phyloP scores from a whole-genome alignment of 1,140 invertebrate genomes.

The Paralvinella palmiformis region DNA sequence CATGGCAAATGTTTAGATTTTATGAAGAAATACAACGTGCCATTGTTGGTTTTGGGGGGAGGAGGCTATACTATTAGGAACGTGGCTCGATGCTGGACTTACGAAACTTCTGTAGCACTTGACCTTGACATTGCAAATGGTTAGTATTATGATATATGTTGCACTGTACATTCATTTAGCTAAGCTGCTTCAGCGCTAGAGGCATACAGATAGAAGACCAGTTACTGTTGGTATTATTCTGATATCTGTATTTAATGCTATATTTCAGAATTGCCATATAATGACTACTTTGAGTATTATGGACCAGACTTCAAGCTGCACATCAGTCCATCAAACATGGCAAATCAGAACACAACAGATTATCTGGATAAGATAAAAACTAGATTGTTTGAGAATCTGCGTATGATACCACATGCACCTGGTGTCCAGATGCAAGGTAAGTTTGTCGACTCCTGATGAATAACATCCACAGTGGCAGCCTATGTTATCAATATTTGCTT shows the following conservation, averaged over 20 bases:
- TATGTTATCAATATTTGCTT: neutral
- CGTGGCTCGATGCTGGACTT: conserved; percentile 97
- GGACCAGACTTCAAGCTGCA: conserved; percentile 98
- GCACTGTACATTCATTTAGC: neutral
- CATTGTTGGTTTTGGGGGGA: conserved; percentile 89
- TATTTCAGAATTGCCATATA: conserved; percentile 82
- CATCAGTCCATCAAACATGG: conserved; percentile 98
- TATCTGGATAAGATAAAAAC: conserved; percentile 97
- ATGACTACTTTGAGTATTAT: conserved; percentile 99
- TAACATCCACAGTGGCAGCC: neutral
- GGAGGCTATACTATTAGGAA: conserved; percentile 96
- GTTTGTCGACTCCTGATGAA: neutral
- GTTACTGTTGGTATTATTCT: neutral
- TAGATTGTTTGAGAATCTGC: conserved; percentile 89
- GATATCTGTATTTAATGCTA: neutral
- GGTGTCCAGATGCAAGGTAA: conserved; percentile 79
- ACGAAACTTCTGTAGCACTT: conserved; percentile 95
- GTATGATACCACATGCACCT: conserved; percentile 96
- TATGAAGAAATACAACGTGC: conserved; percentile 88
- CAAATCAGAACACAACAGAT: conserved; percentile 96
- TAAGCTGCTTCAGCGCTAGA: neutral
- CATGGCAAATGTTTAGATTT: conserved; percentile 79
- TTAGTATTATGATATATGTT: neutral
- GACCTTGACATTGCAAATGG: conserved; percentile 92
- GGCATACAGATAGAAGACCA: neutral